Evolutionary conservation across 1,140 invertebrate species (phyloP), one percentile per base, ranked within the genome.

Genomic region (Mya arenaria): DNA sequence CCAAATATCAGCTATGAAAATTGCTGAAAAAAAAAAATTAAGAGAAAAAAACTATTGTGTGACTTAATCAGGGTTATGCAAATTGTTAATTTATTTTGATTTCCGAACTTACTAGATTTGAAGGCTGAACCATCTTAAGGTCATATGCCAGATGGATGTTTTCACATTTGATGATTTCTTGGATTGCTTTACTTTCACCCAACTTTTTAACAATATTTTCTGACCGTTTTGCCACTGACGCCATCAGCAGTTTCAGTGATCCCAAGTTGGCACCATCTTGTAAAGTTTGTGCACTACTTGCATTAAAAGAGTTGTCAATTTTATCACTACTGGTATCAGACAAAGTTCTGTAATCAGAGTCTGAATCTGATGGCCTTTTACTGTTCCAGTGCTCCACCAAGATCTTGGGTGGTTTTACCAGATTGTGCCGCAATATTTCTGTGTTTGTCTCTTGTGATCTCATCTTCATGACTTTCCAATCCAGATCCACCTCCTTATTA

Each of bases 331-430:
- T 79, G 1, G 77, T 80, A 44, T 80, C 77, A 2, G 77, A 80
- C 37, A 58, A 71, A 0, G 77, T 80, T 56, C 39, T 39, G 30
- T 80, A 80, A 32, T 80, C 77, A 0, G 77, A 80, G 30, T 80
- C 77, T 8, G 77, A 80, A n/a, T 80, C 77, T 19, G 52, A 28
- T 17, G 23, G 41, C 36, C 63, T 75, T 17, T 56, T 72, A 58
- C 69, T n/a, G 39, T 37, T 72, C 28, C 19, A 82, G 30, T 56
- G 81, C 72, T 44, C 48, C 56, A 48, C 69, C 60, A 13, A 65
- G 19, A 37, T 86, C 48, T 56, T 78, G 74, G 19, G 81, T 36
- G 15, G 62, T 19, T 34, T 30, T 8, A 19, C n/a, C 32, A 32
- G 34, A 63, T 6, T 60, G 41, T 62, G 32, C 23, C 17, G 1